Percentiles rank a stretch among this genome's conserved stretches.
Conservation (phyloP, 2,888 invertebrate genomes). For the Julus scandinavius region DNA sequence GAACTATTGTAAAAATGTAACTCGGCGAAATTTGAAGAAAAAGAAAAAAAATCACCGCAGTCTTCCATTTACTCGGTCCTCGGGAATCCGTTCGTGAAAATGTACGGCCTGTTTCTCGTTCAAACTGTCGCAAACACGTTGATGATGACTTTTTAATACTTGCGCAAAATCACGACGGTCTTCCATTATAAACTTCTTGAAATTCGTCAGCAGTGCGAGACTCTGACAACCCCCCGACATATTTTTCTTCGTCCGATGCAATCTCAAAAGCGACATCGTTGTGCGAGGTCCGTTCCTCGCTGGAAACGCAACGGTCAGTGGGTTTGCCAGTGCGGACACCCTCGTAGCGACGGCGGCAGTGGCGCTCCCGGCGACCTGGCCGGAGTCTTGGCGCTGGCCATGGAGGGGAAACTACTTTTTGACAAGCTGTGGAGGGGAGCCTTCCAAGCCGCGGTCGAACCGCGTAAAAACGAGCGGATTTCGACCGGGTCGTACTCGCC, state of each 20-base stretch:
- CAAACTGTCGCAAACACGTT: background rate
- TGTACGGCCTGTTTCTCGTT: background rate
- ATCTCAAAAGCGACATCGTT: background rate
- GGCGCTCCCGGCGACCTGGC: conserved; percentile 2
- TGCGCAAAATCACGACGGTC: background rate
- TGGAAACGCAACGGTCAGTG: background rate
- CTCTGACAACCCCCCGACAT: background rate
- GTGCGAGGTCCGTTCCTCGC: background rate
- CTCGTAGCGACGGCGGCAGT: background rate
- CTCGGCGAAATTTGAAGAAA: background rate
- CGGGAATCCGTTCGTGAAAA: background rate
- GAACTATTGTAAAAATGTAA: background rate
- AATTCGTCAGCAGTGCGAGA: background rate
- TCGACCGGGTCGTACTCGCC: background rate
- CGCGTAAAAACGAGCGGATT: conserved; percentile 48
- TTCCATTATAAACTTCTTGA: background rate
- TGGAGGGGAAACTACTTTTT: conserved; percentile 69
- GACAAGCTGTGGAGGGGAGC: conserved; percentile 79
- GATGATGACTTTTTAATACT: too few species aligned
- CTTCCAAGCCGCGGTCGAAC: conserved; percentile 65
- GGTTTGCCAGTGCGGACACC: background rate
- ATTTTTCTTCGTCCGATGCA: background rate
- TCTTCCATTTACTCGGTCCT: background rate
- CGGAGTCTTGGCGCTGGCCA: conserved; percentile 55
- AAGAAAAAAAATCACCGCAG: background rate